Evolutionary conservation across 2,888 invertebrate species (phyloP), one percentile per base, ranked within the genome.

Genomic region (Hyles lineata): DNA sequence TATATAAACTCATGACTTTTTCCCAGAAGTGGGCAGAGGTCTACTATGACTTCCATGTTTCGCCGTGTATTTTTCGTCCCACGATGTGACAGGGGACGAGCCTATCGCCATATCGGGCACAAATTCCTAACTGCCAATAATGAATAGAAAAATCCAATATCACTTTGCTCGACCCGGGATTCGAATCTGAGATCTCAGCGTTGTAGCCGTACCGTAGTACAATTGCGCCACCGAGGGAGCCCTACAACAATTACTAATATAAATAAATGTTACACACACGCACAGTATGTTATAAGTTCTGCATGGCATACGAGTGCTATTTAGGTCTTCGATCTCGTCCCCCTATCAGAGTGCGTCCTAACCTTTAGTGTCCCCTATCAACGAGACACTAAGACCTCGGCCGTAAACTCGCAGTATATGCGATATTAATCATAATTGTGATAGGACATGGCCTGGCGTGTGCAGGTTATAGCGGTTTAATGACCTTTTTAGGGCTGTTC

Each of bases 291-390:
- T 50, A 21, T 7, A 17, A 63, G n/a, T 32, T 21, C 1, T 50
- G 17, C 15, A 67, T 17, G 43, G 21, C 23, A 67, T 23, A 23
- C 11, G 63, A 35, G 21, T 67, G 58, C 55, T 70, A 55, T 70
- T 70, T 58, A 67, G 67, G 50, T 50, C 67, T 67, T 50, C n/a
- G 43, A 17, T 23, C 67, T 50, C 43, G 67, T 43, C 50, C 25
- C 6, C 67, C 43, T 67, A 67, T 67, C 67, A 23, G 17, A 67
- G 67, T 17, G 50, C 9, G 62, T 17, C 63, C 67, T 50, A 67
- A 67, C 67, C 67, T 67, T 67, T 67, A 23, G 50, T 50, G 43
- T 21, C 23, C 17, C 67, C 50, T 67, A 15, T 67, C 63, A 55
- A 55, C 35, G 55, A 55, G 25, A 70, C 55, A 55, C 55, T 21